Conservation (phyloP, 2,888 invertebrate species). For the Drosophila monieri region DNA sequence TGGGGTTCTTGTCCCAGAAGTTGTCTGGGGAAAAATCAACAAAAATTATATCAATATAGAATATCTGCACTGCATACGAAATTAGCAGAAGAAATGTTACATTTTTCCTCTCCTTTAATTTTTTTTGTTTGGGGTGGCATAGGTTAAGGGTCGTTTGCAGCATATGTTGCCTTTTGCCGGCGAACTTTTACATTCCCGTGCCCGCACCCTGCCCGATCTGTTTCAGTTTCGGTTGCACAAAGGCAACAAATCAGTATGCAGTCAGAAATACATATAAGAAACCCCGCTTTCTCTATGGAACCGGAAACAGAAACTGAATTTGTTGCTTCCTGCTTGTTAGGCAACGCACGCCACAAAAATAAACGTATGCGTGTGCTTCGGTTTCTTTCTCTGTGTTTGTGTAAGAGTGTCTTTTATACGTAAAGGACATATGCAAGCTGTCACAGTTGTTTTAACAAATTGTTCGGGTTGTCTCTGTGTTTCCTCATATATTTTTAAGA, state of each 20-base stretch:
- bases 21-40: conserved; percentile 55
- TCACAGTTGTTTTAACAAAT: conserved; percentile 80
- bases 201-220: conserved; percentile 11
- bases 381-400: conserved; percentile 15
- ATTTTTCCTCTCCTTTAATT: conserved; percentile 7
- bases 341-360: conserved; percentile 75
- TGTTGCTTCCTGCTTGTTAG: conserved; percentile 79
- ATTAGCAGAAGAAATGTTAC: conserved; percentile 41
- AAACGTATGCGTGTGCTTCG: conserved; percentile 47
- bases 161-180: conserved; percentile 65
- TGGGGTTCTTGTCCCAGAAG: too few species aligned
- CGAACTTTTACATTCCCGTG: conserved; percentile 27
- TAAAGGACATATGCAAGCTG: conserved; percentile 78
- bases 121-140: conserved; percentile 23
- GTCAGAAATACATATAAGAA: conserved; percentile 61
- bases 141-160: conserved; percentile 74
- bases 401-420: conserved; percentile 37
- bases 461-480: conserved; percentile 53
- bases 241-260: conserved; percentile 79
- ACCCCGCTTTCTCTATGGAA: conserved; percentile 24
- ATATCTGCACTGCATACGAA: conserved; percentile 74
- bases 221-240: conserved; percentile 63
- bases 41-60: conserved; percentile 71
- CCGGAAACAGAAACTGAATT: conserved; percentile 79
- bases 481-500: conserved; percentile 3